These are phyloP conservation scores for Polydrusus tereticollis DNA, from an alignment of 2,888 invertebrate species.

Conservation along the genomic window DNA sequence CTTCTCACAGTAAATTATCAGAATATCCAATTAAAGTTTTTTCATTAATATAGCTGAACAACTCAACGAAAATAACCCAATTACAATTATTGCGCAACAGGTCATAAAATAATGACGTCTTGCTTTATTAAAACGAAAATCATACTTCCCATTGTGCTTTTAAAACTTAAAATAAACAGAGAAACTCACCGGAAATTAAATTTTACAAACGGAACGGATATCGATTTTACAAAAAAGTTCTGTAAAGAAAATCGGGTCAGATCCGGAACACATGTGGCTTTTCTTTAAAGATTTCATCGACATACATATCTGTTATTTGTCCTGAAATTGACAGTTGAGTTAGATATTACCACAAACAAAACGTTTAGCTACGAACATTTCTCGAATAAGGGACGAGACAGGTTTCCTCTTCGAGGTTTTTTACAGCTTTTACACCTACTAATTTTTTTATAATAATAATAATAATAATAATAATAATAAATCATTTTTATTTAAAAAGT, in stretches of 20 bases:
- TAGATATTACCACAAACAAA: not conserved
- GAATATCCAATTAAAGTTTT: no score
- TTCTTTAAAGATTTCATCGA: slow-evolving; percentile 9
- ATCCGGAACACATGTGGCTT: slow-evolving; percentile 7
- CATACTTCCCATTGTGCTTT: not conserved
- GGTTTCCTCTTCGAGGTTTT: no score
- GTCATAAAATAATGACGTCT: not conserved
- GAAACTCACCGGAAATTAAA: slow-evolving; percentile 11
- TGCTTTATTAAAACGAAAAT: not conserved
- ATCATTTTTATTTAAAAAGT: no score
- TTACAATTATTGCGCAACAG: not conserved
- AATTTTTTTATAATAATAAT: no score
- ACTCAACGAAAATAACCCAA: not conserved
- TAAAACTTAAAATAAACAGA: not conserved
- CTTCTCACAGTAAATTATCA: no score
- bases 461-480: no score
- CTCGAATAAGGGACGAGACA: no score
- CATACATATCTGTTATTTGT: not conserved
- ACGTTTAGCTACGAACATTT: no score
- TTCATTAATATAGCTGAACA: no score
- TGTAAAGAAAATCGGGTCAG: slow-evolving; percentile 3
- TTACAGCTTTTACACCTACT: no score
- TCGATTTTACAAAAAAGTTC: not conserved
- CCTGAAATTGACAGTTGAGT: slow-evolving; percentile 1
- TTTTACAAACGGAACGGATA: slow-evolving; percentile 1